phyloP scores from a whole-genome alignment of 2,888 invertebrate genomes.

The Drosophila mimetica region DNA sequence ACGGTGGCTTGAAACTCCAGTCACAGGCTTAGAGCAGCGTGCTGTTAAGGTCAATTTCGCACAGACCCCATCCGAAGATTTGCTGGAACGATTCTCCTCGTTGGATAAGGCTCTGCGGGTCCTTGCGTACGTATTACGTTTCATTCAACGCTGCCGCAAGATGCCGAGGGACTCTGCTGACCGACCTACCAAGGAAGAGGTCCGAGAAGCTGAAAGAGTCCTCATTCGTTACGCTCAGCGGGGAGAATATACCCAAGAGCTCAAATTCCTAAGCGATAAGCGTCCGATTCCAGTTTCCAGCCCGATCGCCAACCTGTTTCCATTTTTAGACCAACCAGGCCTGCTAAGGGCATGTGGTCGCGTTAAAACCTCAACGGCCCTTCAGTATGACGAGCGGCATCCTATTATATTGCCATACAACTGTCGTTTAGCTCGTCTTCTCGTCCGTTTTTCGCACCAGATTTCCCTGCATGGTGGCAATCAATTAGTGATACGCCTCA shows the following conservation, averaged over 20 bases:
- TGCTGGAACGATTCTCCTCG: too few relatives aligned
- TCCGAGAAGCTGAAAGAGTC: background rate
- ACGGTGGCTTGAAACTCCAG: too few relatives aligned
- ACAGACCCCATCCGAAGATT: too few relatives aligned
- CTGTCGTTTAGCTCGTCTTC: background rate
- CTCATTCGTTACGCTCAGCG: background rate
- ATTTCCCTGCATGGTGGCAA: background rate
- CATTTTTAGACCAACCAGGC: background rate
- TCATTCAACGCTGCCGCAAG: conserved; percentile 2
- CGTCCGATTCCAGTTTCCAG: background rate
- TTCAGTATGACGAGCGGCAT: background rate
- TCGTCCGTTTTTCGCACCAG: background rate
- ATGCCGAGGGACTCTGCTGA: background rate
- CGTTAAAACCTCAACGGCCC: background rate
- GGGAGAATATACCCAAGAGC: background rate
- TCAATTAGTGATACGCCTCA: background rate
- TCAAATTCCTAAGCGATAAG: too few relatives aligned
- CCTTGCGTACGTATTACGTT: background rate
- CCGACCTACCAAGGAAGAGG: background rate
- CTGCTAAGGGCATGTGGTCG: conserved; percentile 2
- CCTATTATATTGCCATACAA: background rate
- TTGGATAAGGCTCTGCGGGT: too few relatives aligned
- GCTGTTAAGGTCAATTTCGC: too few relatives aligned
- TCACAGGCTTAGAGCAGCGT: too few relatives aligned
- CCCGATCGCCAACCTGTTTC: background rate